Evolutionary conservation across 1,140 invertebrate genomes (phyloP), one percentile per base, ranked within the genome.

Genomic region (Drosophila chauvacae): DNA sequence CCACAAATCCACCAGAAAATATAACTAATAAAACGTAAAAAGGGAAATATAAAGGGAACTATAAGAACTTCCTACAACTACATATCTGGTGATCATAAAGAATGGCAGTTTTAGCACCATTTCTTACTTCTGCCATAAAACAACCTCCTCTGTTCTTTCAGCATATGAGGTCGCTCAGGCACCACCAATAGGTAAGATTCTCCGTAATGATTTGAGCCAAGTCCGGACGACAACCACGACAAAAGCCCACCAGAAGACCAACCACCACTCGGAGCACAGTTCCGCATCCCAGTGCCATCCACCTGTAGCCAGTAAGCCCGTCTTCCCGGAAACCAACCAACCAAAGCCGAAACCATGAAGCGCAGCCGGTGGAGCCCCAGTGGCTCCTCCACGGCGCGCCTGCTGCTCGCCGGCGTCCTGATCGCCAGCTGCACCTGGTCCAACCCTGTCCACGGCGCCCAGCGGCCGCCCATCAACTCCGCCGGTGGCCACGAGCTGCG

Each of bases 311-410:
- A 20, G 3, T 53, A 69, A 61, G 81, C 16, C 13, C 57, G 9
- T 61, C 4, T 9, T 35, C 55, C 33, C 47, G 37, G 51, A 55
- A 5, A 45, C 28, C 51, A 55, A 18, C 58, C 57, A 66, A 41
- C 48, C 62, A 37, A 60, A 33, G 47, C 44, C 33, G 18, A 47
- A 60, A 47, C 7, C 30, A 91, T 91, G 90, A 90, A 82, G 71
- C 83, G 76, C 78, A 91, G 70, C 63, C 86, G 81, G 77, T 74
- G 90, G 90, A 90, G 90, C 80, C 61, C 51, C 69, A 74, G 59
- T 60, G 77, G 65, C 77, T 87, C 65, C 75, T 77, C 75, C 73
- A 68, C 48, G 58, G 75, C 76, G 59, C 86, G 60, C 3, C 58
- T 81, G 50, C 66, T 90, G 64, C 61, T 84, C n/a, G 61, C 63